Evolutionary conservation across 2,113 vertebrate species (phyloP).

Genomic region (Delphinapterus leucas): DNA sequence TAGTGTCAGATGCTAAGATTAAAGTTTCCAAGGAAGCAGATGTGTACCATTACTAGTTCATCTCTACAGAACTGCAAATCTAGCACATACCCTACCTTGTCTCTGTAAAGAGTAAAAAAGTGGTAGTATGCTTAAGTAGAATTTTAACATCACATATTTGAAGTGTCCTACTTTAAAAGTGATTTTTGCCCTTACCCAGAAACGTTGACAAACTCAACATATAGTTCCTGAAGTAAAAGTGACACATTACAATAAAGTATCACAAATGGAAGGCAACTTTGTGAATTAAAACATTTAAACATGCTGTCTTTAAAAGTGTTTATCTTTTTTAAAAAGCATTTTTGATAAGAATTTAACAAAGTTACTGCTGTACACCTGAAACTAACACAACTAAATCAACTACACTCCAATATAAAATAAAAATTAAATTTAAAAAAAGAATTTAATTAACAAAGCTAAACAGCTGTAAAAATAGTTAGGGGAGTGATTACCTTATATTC

Average conservation of each 20-base stretch:
- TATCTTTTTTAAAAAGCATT: background rate
- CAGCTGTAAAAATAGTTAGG: background rate
- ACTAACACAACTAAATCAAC: background rate
- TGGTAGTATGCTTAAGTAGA: background rate
- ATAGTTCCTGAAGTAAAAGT: background rate
- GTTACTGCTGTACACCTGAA: background rate
- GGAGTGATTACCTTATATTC: background rate
- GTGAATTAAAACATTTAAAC: background rate
- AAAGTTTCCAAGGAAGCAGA: background rate
- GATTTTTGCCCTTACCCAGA: background rate
- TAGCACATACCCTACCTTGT: background rate
- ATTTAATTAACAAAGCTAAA: background rate
- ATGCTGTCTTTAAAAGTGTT: background rate
- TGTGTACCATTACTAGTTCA: background rate
- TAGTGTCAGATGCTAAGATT: background rate
- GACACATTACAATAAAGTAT: background rate
- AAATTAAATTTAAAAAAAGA: background rate
- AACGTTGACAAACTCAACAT: conserved; percentile 1
- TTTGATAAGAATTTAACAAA: background rate
- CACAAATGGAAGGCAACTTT: background rate
- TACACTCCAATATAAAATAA: background rate
- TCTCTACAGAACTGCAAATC: background rate
- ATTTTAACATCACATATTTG: background rate
- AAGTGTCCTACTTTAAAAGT: background rate
- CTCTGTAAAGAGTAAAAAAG: background rate